phyloP scores from a whole-genome alignment of 2,113 vertebrate species.

The Pterocles gutturalis region DNA sequence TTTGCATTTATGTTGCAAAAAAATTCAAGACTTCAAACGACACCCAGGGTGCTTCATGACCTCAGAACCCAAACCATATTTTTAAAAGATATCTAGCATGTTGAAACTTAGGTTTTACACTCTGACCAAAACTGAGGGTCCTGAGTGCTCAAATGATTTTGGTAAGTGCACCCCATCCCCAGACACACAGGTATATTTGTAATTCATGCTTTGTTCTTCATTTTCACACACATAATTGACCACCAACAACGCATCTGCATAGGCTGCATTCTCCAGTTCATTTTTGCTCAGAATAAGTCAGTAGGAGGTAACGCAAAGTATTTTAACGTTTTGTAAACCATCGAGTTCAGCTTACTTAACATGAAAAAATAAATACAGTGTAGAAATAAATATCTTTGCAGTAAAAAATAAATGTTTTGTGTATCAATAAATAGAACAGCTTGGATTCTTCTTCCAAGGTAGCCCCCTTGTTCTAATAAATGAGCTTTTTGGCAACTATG shows the following conservation, averaged over 20 bases:
- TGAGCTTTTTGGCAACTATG: constrained; percentile 82
- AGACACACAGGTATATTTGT: not conserved
- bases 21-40: not conserved
- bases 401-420: constrained; percentile 72
- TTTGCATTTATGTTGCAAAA: not conserved
- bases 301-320: constrained; percentile 23
- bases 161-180: not conserved
- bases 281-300: not conserved
- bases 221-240: not conserved
- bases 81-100: not conserved
- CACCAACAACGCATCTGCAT: not conserved
- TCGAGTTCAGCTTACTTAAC: not conserved
- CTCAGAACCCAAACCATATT: not conserved
- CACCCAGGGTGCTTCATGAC: not conserved
- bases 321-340: constrained; percentile 6
- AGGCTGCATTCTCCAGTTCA: not conserved
- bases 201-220: not conserved
- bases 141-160: not conserved
- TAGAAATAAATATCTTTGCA: constrained; percentile 79
- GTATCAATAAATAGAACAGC: constrained; percentile 58
- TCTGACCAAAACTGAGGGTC: not conserved
- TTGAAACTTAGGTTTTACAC: not conserved
- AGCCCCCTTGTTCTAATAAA: constrained; percentile 72
- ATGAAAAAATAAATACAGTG: constrained; percentile 78
- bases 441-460: not conserved